phyloP scores from a whole-genome alignment of 2,113 vertebrate species.

The Sorex fumeus region DNA sequence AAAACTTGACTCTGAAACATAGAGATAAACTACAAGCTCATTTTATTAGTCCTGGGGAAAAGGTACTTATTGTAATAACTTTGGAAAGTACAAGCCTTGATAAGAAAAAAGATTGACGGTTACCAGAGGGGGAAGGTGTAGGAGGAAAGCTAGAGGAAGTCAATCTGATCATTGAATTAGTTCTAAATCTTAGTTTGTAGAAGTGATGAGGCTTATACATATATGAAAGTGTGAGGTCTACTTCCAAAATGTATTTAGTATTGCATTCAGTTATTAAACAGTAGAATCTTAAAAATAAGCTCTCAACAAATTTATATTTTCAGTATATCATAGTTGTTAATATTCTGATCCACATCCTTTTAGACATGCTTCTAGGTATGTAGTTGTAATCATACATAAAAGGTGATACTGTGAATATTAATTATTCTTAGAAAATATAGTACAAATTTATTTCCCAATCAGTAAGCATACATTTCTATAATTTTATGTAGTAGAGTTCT shows the following conservation, averaged over 20 bases:
- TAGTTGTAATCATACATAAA: background rate
- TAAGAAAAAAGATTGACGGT: background rate
- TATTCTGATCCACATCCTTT: background rate
- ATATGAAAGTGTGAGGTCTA: too few species aligned
- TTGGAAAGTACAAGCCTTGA: background rate
- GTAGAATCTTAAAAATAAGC: background rate
- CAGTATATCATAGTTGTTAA: background rate
- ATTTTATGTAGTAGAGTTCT: background rate
- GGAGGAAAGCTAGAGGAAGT: too few species aligned
- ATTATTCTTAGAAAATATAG: constrained; percentile 16
- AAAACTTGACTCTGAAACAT: background rate
- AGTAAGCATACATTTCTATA: background rate
- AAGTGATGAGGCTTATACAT: too few species aligned
- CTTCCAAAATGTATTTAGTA: too few species aligned
- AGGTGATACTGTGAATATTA: rapidly evolving
- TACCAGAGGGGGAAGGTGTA: too few species aligned
- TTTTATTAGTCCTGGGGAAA: background rate
- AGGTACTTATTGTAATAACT: background rate
- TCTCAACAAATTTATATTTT: background rate
- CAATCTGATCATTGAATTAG: too few species aligned
- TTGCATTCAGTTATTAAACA: too few species aligned
- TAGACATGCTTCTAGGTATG: background rate
- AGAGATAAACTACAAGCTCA: background rate
- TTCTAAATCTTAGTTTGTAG: too few species aligned
- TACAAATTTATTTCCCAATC: background rate